Evolutionary conservation across 2,797 vertebrate species (phyloP), one percentile per base, ranked within the genome.

Genomic region (Macroramphosus scolopax): DNA sequence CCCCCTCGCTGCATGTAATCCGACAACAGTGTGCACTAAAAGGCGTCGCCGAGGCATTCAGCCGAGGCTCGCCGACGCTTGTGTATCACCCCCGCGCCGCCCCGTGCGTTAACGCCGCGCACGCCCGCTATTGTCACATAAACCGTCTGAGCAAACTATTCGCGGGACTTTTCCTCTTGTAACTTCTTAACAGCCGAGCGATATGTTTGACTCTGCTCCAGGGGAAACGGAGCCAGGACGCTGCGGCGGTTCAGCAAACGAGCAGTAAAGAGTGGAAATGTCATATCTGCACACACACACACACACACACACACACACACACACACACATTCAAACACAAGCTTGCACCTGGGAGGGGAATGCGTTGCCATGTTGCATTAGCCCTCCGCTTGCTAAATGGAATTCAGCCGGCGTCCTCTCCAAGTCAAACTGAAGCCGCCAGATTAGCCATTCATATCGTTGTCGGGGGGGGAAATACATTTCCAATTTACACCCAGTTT

Each of bases 141-240:
- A n/a, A n/a, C n/a, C n/a, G n/a, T n/a, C 64, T 39, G 49, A 57
- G 34, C 60, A 51, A 57, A 60, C 50, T 26, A 62, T 22, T 54
- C 18, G 8, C 18, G 45, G 35, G 30, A 50, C 70, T 61, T 38
- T 48, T 13, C 22, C 51, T 36, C 51, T 36, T 63, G 46, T 52
- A 65, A 52, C 48, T 54, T 67, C 41, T n/a, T 13, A 58, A 66
- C 56, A 65, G 57, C 51, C 30, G 58, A 61, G 64, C 40, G 54
- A 46, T 39, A 48, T 50, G 64, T 51, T 22, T 46, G 53, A 72
- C 51, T 60, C 39, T 4, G 42, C 58, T 69, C 51, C 14, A 33
- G 55, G 72, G 64, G n/a, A n/a, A 49, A 22, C 0, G 3, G 4
- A 46, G 60, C 57, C 63, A 54, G 46, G 45, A 63, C 47, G 55